Base-by-base conservation (phyloP, 2,888 invertebrate species). In the Leptinotarsa rubiginosa region DNA sequence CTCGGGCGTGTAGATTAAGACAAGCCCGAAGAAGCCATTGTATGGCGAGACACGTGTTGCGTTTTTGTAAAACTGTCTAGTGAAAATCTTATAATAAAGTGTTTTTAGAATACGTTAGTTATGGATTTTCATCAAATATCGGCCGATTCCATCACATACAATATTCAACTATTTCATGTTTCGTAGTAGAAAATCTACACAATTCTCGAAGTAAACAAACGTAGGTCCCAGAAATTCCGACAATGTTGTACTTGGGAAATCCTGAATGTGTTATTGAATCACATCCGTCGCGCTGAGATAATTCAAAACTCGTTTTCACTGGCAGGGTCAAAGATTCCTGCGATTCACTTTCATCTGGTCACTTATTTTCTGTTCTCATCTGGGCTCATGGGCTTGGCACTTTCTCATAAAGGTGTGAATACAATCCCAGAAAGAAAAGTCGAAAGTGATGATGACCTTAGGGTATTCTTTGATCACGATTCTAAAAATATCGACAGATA, bases 381-480 rank as follows among this genome's bases (percentile, higher is more conserved):
- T 52, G 65, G 62, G 74, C 41, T 54, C 70, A 69, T 72, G 74
- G 78, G 74, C 73, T 74, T 69, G 77, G 78, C 77, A 76, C 79
- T 79, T 79, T 78, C 78, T 64, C 68, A 22, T 16, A n/a, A 68
- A 41, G 18, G 20, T 47, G 49, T 7, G 59, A 62, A n/a, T 62
- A 31, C 31, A 62, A 25, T 31, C 31, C 12, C 10, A 31, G 31
- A 41, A 25, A 10, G 25, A 62, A 56, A 31, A 31, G 41, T 31
- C 25, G 62, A 62, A 62, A 62, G 62, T 62, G 62, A 31, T 41
- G n/a, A 31, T 62, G 25, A 62, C 62, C 25, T n/a, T n/a, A n/a
- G 16, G 62, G 15, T 62, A 62, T 62, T 62, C 4, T 13, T 62
- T 16, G 10, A 31, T 62, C 62, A 31, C 62, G 41, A 10, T 56